These are phyloP conservation scores for Musca vetustissima DNA, from an alignment of 1,140 invertebrate species.

Conservation along the genomic window DNA sequence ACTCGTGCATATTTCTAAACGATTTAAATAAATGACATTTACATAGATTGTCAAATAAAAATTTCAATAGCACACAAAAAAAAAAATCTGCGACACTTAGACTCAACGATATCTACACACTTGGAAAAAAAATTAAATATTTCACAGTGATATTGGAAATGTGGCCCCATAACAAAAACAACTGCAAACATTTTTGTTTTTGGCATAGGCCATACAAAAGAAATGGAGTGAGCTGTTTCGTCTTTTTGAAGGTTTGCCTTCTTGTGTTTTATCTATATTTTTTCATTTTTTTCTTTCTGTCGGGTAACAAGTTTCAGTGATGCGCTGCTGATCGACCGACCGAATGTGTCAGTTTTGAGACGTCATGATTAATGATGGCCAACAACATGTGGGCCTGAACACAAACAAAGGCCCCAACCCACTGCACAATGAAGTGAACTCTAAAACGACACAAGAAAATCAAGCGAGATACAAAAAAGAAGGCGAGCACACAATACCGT, in stretches of 20 bases:
- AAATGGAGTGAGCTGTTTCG: no score
- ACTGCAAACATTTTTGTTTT: no score
- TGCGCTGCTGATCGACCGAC: constrained; percentile 30
- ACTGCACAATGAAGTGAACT: neutral
- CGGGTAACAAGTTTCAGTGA: constrained; percentile 26
- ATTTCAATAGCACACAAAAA: constrained; percentile 1
- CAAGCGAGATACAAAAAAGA: neutral
- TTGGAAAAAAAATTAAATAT: neutral
- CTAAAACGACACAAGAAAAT: neutral
- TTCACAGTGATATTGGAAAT: neutral
- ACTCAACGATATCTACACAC: neutral
- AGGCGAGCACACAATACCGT: neutral
- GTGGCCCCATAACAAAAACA: neutral
- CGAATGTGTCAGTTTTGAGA: constrained; percentile 30
- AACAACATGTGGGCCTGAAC: constrained; percentile 31
- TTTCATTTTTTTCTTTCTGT: neutral
- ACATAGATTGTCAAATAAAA: constrained; percentile 18
- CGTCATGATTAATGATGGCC: constrained; percentile 31
- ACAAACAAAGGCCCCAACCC: neutral
- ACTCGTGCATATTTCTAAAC: constrained; percentile 1
- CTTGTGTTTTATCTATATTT: neutral
- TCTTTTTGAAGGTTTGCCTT: no score
- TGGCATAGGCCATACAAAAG: neutral
- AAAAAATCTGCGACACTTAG: no score
- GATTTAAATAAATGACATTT: constrained; percentile 19